Evolutionary conservation across 2,797 vertebrate genomes (phyloP).

Genomic region (Sylvia borin): DNA sequence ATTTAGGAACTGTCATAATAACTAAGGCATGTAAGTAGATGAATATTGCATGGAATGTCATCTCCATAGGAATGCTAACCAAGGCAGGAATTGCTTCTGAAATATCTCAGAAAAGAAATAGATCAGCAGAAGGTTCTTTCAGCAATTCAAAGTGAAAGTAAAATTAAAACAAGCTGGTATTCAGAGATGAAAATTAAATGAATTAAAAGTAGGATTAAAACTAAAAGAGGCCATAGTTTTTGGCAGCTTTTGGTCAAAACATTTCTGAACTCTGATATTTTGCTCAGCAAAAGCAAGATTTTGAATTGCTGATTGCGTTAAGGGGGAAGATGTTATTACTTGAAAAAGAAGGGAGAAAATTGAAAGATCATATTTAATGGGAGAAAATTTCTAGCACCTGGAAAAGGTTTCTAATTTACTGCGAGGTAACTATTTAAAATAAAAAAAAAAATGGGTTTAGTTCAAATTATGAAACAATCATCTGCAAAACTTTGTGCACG

Average conservation of each 20-base stretch:
- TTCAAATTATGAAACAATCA: background rate
- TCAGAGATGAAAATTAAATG: background rate
- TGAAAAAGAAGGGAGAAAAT: background rate
- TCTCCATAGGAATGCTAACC: background rate
- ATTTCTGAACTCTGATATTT: background rate
- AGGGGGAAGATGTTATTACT: background rate
- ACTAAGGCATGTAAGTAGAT: background rate
- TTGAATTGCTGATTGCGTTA: background rate
- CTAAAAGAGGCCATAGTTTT: background rate
- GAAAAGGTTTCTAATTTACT: background rate
- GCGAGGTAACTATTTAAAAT: background rate
- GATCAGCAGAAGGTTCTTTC: background rate
- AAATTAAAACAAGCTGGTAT: background rate
- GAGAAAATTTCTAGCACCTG: background rate
- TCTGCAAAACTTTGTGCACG: background rate
- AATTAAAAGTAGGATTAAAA: background rate
- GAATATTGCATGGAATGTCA: background rate
- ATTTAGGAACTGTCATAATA: constrained; percentile 26
- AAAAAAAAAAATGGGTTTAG: background rate
- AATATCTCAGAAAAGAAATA: background rate
- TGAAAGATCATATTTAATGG: background rate
- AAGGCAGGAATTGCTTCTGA: background rate
- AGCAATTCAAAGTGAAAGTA: background rate
- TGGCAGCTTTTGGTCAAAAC: background rate
- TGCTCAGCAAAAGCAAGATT: background rate